Percentiles rank a stretch among this genome's conserved stretches.
Conservation (phyloP, 2,888 invertebrate species). For the Agelastica alni region DNA sequence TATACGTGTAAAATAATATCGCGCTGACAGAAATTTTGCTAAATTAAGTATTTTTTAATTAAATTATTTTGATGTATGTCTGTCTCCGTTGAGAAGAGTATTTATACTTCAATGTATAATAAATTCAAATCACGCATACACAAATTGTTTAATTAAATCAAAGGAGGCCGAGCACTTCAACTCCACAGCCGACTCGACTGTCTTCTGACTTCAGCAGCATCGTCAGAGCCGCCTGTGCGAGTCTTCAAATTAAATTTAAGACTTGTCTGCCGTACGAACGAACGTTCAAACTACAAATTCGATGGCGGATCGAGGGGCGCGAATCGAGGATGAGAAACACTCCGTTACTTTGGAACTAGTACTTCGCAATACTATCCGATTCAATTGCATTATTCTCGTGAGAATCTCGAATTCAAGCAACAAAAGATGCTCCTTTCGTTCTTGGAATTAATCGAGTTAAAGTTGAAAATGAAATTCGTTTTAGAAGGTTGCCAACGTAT, state of each 20-base stretch:
- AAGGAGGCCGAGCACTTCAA: constrained; percentile 41
- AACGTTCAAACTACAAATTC: constrained; percentile 37
- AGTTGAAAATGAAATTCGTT: background rate
- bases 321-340: background rate
- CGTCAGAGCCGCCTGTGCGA: constrained; percentile 38
- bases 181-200: constrained; percentile 36
- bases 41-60: no score
- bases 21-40: no score
- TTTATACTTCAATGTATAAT: constrained; percentile 48
- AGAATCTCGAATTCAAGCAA: constrained; percentile 30
- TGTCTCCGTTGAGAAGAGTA: no score
- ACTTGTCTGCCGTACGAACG: constrained; percentile 40
- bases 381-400: constrained; percentile 36
- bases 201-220: constrained; percentile 43
- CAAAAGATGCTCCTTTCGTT: constrained; percentile 27
- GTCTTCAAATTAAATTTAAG: constrained; percentile 50
- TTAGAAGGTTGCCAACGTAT: background rate
- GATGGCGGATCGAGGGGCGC: constrained; percentile 19
- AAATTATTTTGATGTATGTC: no score
- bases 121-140: constrained; percentile 56
- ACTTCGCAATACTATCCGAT: constrained; percentile 25
- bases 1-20: no score
- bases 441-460: constrained; percentile 15
- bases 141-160: constrained; percentile 58
- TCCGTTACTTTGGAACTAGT: constrained; percentile 33